These are phyloP conservation scores for Limnodromus scolopaceus DNA, from an alignment of 2,797 vertebrate species.

Conservation along the genomic window DNA sequence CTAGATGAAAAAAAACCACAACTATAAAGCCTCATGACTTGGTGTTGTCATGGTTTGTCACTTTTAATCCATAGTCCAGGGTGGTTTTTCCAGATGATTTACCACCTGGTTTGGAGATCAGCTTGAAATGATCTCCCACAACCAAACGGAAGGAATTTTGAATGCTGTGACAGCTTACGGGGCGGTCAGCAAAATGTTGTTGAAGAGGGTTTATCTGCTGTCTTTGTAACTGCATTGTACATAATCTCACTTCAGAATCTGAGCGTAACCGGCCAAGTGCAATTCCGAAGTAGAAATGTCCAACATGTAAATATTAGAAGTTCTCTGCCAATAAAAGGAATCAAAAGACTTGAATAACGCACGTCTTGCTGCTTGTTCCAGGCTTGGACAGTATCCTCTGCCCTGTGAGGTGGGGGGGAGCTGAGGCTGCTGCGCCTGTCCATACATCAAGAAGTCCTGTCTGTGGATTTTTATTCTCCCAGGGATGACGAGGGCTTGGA, in stretches of 20 bases:
- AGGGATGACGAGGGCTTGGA: accelerated
- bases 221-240: background rate
- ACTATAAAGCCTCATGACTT: accelerated
- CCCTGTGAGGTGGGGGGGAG: accelerated
- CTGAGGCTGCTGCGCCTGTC: background rate
- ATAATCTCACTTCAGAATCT: background rate
- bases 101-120: background rate
- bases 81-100: background rate
- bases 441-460: accelerated
- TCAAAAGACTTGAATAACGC: background rate
- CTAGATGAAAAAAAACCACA: background rate
- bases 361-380: background rate
- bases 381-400: background rate
- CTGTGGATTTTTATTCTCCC: background rate
- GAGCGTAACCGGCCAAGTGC: background rate
- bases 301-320: background rate
- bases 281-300: background rate
- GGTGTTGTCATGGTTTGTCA: background rate
- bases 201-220: background rate
- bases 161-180: background rate
- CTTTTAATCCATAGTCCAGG: background rate
- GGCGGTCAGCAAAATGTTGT: accelerated
- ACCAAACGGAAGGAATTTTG: background rate
- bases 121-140: background rate
- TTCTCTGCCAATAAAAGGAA: background rate